Evolutionary conservation across 2,888 invertebrate genomes (phyloP), one percentile per base, ranked within the genome.

Genomic region (Patella depressa): DNA sequence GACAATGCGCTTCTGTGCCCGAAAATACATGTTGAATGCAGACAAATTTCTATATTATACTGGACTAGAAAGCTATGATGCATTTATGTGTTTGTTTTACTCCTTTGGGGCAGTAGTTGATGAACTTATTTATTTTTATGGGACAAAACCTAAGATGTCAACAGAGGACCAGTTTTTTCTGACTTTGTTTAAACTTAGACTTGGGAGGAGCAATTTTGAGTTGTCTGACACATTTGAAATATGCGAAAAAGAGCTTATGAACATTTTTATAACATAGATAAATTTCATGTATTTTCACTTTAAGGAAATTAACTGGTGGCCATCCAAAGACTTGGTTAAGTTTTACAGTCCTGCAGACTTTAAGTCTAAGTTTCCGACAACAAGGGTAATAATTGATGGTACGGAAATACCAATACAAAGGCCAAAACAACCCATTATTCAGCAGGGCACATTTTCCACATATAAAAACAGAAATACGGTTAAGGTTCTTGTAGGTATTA

Each of bases 311-410:
- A 65, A 83, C n/a, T 73, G 78, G 45, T 85, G 85, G 83, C 82
- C 81, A 70, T 69, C 59, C 7, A 53, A 73, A 75, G 79, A 82
- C 53, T 19, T 80, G 7, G 84, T 85, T 12, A 19, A 73, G n/a
- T 81, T 74, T 74, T 84, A 80, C 57, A 19, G 74, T 29, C 84
- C 84, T 74, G 59, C 73, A 69, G 80, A 78, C 75, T 85, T 85
- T 75, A 81, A 79, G 59, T 4, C 11, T 1, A 76, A 82, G 45
- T 85, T 80, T 74, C 85, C 85, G 12, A 73, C 70, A 12, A 86
- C 85, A 14, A 45, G 84, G 71, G 77, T 83, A n/a, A 81, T 86
- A 70, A 65, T 86, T 29, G 83, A 86, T 82, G 85, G 83, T 45
- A 85, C 83, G 17, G 82, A 84, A 76, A 77, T 71, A 65, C 82